Base-by-base conservation (phyloP, 2,888 invertebrate species). In the Tribolium freemani region DNA sequence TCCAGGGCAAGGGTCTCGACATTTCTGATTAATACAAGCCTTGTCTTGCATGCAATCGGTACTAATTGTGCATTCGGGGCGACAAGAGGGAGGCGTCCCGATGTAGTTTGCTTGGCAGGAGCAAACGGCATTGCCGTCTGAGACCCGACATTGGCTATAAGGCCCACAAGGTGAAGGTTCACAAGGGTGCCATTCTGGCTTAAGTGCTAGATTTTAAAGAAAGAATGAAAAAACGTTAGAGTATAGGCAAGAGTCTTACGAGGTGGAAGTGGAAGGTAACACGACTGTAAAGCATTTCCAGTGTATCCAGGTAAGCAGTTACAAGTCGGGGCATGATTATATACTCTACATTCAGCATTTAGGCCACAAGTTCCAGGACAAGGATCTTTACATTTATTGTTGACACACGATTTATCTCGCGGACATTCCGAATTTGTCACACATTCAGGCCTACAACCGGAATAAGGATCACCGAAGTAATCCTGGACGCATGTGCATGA, bases 391-490 rank as follows among this genome's bases (percentile, higher is more conserved):
- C 96, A 96, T 88, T 94, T 95, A 86, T 94, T 94, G 83, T 94
- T 94, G 60, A 93, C 88, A 83, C 96, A 96, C 21, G 95, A 92
- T 86, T 90, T 92, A 77, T 91, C 90, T 81, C 90, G 90, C 4
- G 91, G 88, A 86, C 96, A 96, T 81, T 96, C 96, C 5, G 93
- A 91, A 85, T 96, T 96, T 78, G 93, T 90, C n/a, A 95, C 92
- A 85, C 96, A 96, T 89, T 96, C 95, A 21, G 96, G 96, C 83
- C 94, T 89, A 85, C 96, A 96, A 82, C 94, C 93, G 50, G 93
- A 88, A 81, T 96, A 95, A 1, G 96, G 96, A 88, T 96, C 95
- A 61, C 96, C 96, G 81, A 92, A 93, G 85, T 94, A 96, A 81
- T 94, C 94, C 70, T 92, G 90, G 75, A 94, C 87, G 87, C 96